Percentiles rank a stretch among this genome's conserved stretches.
phyloP scores from a whole-genome alignment of 2,888 invertebrate species.

The Orthonychiurus folsomi region DNA sequence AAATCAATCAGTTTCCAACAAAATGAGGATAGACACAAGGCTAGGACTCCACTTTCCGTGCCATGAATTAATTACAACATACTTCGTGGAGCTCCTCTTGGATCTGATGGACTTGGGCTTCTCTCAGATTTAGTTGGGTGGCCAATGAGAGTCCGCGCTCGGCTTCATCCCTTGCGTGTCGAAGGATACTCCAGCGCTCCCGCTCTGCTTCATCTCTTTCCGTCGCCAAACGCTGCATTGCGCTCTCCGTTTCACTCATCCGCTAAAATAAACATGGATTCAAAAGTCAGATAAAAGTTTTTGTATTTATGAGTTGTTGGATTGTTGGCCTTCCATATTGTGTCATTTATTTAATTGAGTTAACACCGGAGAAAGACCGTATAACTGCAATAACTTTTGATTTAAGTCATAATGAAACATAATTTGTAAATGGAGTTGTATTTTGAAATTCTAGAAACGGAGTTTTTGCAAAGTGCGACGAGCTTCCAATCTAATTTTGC shows the following conservation, averaged over 20 bases:
- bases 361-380: too few relatives aligned
- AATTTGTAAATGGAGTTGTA: too few relatives aligned
- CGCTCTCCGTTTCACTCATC: slow-evolving; percentile 70
- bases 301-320: too few relatives aligned
- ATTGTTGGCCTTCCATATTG: too few relatives aligned
- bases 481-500: too few relatives aligned
- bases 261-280: slow-evolving; percentile 48
- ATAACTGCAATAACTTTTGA: too few relatives aligned
- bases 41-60: background rate
- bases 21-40: background rate
- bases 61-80: slow-evolving; percentile 35
- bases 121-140: slow-evolving; percentile 76
- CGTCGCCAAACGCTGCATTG: slow-evolving; percentile 52
- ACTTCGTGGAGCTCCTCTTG: slow-evolving; percentile 78
- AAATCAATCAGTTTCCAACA: too few relatives aligned
- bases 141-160: slow-evolving; percentile 77
- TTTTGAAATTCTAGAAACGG: too few relatives aligned
- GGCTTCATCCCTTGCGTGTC: slow-evolving; percentile 82
- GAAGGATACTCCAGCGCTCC: slow-evolving; percentile 76
- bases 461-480: too few relatives aligned
- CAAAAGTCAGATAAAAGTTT: too few relatives aligned
- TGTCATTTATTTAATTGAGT: too few relatives aligned
- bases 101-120: slow-evolving; percentile 73
- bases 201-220: slow-evolving; percentile 68
- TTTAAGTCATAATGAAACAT: too few relatives aligned